A percentile compares a stretch with the other conserved stretches of the same genome.
phyloP scores from a whole-genome alignment of 2,113 vertebrate genomes.

The Monopterus albus region DNA sequence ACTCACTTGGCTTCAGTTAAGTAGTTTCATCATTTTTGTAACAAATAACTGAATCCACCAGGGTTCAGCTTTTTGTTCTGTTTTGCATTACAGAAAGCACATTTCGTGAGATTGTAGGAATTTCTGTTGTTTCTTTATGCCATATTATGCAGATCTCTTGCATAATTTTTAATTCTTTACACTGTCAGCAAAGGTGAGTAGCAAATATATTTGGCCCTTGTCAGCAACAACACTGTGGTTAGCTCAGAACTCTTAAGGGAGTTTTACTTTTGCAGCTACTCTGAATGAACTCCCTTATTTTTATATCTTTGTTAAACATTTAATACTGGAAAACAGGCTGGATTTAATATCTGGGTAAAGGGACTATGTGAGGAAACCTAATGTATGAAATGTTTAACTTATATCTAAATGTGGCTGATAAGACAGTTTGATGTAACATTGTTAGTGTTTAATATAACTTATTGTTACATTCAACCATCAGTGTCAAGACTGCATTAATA shows the following conservation, averaged over 20 bases:
- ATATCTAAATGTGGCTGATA: constrained; percentile 5
- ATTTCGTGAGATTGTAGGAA: background rate
- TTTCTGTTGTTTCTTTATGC: background rate
- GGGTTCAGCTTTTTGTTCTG: background rate
- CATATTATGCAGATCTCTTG: background rate
- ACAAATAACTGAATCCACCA: constrained; percentile 15
- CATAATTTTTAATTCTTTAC: background rate
- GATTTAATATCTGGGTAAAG: constrained; percentile 4
- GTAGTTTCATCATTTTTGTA: constrained; percentile 5
- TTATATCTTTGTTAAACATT: constrained; percentile 48
- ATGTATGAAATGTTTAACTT: constrained; percentile 20
- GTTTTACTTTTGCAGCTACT: constrained; percentile 41
- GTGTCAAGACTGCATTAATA: too few species aligned
- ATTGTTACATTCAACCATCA: too few species aligned
- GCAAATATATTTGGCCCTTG: constrained; percentile 6
- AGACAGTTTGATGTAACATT: constrained; percentile 20
- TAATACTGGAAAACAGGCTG: constrained; percentile 12
- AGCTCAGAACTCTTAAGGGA: constrained; percentile 28
- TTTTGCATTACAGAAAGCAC: constrained; percentile 31
- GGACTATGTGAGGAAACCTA: background rate
- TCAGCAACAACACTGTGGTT: constrained; percentile 52
- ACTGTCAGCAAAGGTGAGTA: constrained; percentile 13
- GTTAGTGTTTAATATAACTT: background rate
- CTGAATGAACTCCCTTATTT: constrained; percentile 34
- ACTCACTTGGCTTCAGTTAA: constrained; percentile 6